Evolutionary conservation across 2,888 invertebrate genomes (phyloP).

Genomic region (Priocnemis perturbator): DNA sequence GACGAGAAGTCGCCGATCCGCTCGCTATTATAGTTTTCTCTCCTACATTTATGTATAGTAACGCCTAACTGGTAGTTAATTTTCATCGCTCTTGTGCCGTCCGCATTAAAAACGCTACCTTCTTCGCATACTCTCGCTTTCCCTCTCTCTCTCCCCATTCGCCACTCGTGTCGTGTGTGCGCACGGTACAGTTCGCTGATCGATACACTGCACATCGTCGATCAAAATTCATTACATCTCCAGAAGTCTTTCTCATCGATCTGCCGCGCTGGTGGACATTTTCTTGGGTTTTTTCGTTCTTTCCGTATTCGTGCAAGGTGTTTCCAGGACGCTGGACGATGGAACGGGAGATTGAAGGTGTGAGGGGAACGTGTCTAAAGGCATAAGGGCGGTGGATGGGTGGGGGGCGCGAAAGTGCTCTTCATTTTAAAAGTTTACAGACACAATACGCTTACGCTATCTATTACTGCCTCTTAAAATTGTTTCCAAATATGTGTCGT

Average conservation of each 20-base stretch:
- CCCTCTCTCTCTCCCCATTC: no score
- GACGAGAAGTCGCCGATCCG: slow-evolving; percentile 1
- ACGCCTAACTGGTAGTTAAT: slow-evolving; percentile 38
- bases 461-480: slow-evolving; percentile 47
- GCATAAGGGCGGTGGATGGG: slow-evolving; percentile 26
- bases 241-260: slow-evolving; percentile 2
- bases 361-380: not conserved
- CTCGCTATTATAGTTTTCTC: slow-evolving; percentile 14
- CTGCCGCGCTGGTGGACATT: not conserved
- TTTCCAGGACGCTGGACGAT: not conserved
- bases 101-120: no score
- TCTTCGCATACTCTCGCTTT: no score
- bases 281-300: not conserved
- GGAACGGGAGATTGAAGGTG: not conserved
- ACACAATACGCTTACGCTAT: slow-evolving; percentile 48
- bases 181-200: no score
- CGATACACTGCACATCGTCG: no score
- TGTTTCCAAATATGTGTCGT: slow-evolving; percentile 36
- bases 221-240: not conserved
- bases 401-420: slow-evolving; percentile 41
- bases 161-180: no score
- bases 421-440: slow-evolving; percentile 47
- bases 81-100: slow-evolving; percentile 1
- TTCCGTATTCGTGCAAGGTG: not conserved
- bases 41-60: slow-evolving; percentile 34